Percentiles rank a stretch among this genome's conserved stretches.
Evolutionary conservation across 2,888 invertebrate species (phyloP).

Genomic region (Lasius fuliginosus): DNA sequence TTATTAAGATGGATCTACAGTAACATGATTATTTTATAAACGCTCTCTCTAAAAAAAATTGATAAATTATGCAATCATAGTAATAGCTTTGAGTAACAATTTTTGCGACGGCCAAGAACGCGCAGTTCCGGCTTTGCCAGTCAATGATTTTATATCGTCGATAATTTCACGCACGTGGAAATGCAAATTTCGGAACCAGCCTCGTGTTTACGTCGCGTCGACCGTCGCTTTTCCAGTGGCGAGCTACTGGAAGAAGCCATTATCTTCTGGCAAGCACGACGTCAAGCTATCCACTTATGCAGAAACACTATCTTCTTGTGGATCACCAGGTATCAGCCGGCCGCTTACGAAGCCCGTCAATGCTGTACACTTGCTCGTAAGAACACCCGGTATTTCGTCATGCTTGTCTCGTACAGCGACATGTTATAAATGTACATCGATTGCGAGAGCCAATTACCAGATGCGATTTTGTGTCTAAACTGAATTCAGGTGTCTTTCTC

Average conservation of each 20-base stretch:
- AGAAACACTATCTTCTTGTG: conserved; percentile 50
- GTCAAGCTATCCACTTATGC: conserved; percentile 4
- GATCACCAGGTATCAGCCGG: conserved; percentile 32
- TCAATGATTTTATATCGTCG: not conserved
- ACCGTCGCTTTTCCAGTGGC: not conserved
- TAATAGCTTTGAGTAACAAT: not conserved
- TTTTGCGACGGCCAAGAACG: not conserved
- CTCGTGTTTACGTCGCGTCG: not conserved
- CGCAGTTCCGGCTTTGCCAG: not conserved
- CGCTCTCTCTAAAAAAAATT: not conserved
- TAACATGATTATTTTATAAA: not conserved
- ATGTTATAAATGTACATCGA: conserved; percentile 22
- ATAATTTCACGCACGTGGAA: not conserved
- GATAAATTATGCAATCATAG: not conserved
- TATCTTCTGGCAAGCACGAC: not conserved
- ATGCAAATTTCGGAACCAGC: conserved; percentile 3
- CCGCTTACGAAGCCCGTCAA: conserved; percentile 66
- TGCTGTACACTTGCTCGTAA: conserved; percentile 4
- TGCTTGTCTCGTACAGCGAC: not conserved
- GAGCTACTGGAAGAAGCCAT: not conserved
- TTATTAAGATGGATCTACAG: no score
- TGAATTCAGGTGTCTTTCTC: conserved; percentile 36
- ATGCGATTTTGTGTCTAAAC: conserved; percentile 53
- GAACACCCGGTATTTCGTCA: conserved; percentile 38
- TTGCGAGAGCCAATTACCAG: conserved; percentile 59